Evolutionary conservation across 2,888 invertebrate genomes (phyloP).

Genomic region (Tipula unca): DNA sequence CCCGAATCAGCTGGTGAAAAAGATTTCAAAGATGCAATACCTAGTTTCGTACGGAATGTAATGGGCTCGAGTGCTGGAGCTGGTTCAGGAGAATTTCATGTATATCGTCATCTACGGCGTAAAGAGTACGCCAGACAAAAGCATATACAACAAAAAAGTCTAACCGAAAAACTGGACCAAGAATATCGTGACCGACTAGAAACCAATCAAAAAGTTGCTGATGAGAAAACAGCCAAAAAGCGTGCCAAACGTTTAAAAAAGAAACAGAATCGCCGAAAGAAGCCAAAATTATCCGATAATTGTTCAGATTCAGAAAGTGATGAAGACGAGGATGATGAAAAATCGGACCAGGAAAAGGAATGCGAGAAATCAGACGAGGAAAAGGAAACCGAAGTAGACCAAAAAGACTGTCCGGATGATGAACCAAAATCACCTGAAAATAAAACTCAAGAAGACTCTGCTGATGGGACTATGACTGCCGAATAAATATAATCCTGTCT

Average conservation of each 20-base stretch:
- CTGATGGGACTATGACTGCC: neutral
- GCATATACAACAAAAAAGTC: slow-evolving; percentile 78
- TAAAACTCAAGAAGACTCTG: neutral
- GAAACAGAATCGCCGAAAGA: slow-evolving; percentile 48
- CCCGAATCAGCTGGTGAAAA: slow-evolving; percentile 75
- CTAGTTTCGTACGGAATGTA: slow-evolving; percentile 91
- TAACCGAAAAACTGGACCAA: slow-evolving; percentile 72
- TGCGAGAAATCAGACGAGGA: neutral
- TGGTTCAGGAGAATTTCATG: slow-evolving; percentile 98
- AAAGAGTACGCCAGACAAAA: slow-evolving; percentile 96
- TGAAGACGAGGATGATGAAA: slow-evolving; percentile 24
- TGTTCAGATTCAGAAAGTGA: neutral
- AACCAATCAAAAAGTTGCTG: slow-evolving; percentile 58
- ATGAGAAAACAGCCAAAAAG: slow-evolving; percentile 82
- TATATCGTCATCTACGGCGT: slow-evolving; percentile 87
- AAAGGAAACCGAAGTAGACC: neutral
- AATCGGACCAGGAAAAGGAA: slow-evolving; percentile 23
- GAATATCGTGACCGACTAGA: slow-evolving; percentile 74
- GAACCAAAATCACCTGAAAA: neutral
- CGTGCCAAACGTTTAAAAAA: slow-evolving; percentile 78
- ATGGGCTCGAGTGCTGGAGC: slow-evolving; percentile 99
- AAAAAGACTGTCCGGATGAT: slow-evolving; percentile 14
- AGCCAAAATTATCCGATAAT: slow-evolving; percentile 24
- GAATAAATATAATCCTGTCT: neutral
- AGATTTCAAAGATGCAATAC: slow-evolving; percentile 49